phyloP scores from a whole-genome alignment of 2,113 vertebrate species.

The Lutjanus erythropterus region DNA sequence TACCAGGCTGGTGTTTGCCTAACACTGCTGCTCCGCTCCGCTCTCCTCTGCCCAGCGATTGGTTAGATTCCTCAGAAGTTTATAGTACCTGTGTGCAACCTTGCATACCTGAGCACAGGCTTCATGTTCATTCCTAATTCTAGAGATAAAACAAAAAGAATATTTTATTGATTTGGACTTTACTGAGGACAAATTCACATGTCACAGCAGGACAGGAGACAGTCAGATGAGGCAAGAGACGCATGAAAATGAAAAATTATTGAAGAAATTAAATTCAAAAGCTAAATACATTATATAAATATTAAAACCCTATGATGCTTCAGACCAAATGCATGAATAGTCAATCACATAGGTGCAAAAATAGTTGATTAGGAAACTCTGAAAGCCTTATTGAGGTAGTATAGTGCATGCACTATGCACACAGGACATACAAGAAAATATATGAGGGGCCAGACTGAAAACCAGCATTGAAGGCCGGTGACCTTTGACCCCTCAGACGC shows the following conservation, averaged over 20 bases:
- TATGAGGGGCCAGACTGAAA: too few relatives aligned
- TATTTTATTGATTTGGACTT: conserved; percentile 13
- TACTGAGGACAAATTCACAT: not conserved
- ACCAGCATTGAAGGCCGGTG: too few relatives aligned
- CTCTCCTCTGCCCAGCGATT: conserved; percentile 19
- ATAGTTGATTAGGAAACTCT: too few relatives aligned
- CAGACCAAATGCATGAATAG: too few relatives aligned
- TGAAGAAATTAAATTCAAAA: not conserved
- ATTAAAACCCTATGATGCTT: too few relatives aligned
- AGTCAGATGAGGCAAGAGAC: not conserved
- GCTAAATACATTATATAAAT: not conserved
- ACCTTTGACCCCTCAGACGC: too few relatives aligned
- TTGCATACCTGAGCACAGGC: conserved; percentile 19
- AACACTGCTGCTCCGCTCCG: conserved; percentile 58
- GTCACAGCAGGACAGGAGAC: not conserved
- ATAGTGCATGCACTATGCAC: too few relatives aligned
- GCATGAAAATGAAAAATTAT: not conserved
- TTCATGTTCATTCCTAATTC: conserved; percentile 2
- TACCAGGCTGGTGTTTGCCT: conserved; percentile 68
- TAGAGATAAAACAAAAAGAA: not conserved
- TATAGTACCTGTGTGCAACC: conserved; percentile 33
- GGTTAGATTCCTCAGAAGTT: conserved; percentile 10
- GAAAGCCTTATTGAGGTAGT: too few relatives aligned
- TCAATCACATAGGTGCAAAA: too few relatives aligned
- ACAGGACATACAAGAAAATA: too few relatives aligned